A percentile compares a stretch with the other conserved stretches of the same genome.
Evolutionary conservation across 2,797 vertebrate genomes (phyloP).

Genomic region (Lutjanus argentimaculatus): DNA sequence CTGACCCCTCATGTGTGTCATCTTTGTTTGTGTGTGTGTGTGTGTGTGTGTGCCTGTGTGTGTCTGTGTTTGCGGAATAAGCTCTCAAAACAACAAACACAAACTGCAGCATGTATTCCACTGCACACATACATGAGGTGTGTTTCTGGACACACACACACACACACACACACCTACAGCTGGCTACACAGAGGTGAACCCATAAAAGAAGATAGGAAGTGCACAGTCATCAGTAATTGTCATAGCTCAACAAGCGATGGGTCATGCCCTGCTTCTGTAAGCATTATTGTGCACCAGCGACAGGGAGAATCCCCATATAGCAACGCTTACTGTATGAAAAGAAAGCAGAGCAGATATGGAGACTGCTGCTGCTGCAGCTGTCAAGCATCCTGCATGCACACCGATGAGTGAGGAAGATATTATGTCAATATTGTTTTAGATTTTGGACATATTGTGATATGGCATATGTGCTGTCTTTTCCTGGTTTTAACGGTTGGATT

Average conservation of each 20-base stretch:
- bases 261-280: slow-evolving; percentile 80
- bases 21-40: slow-evolving; percentile 44
- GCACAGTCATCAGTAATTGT: slow-evolving; percentile 82
- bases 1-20: slow-evolving; percentile 75
- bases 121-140: slow-evolving; percentile 1
- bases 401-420: slow-evolving; percentile 9
- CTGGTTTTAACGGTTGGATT: no score
- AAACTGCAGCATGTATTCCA: slow-evolving; percentile 17
- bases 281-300: slow-evolving; percentile 67
- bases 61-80: slow-evolving; percentile 17
- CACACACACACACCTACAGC: slow-evolving; percentile 25
- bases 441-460: no score
- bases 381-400: slow-evolving; percentile 42
- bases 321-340: slow-evolving; percentile 56
- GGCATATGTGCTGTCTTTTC: no score
- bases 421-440: neutral
- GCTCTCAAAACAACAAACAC: slow-evolving; percentile 33
- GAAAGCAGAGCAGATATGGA: slow-evolving; percentile 17
- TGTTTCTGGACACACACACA: slow-evolving; percentile 24
- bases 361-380: slow-evolving; percentile 48
- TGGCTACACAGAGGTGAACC: slow-evolving; percentile 59
- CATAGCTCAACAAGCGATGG: slow-evolving; percentile 75
- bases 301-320: slow-evolving; percentile 63
- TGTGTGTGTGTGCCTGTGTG: slow-evolving; percentile 3
- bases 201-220: slow-evolving; percentile 55